Percentiles rank a stretch among this genome's conserved stretches.
These are phyloP conservation scores for Sebastes trivittatus DNA, from an alignment of 2,797 vertebrate species.

Conservation along the genomic window DNA sequence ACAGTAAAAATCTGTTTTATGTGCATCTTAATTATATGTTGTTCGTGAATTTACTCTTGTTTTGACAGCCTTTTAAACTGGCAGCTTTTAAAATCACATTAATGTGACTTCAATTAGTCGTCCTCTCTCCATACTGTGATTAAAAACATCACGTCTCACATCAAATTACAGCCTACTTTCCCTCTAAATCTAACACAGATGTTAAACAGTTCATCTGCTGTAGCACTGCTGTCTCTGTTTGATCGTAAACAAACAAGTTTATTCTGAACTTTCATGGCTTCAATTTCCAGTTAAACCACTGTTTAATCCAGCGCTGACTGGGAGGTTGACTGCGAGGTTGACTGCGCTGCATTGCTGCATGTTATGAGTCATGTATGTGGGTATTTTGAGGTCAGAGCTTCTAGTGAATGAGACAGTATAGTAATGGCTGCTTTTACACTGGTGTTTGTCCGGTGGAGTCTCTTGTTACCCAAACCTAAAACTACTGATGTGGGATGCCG, in stretches of 20 bases:
- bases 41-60: neutral
- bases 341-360: neutral
- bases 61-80: neutral
- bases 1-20: neutral
- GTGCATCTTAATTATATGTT: neutral
- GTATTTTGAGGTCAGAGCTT: constrained; percentile 3
- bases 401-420: fast-evolving
- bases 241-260: neutral
- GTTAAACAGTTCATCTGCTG: neutral
- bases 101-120: neutral
- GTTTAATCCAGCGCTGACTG: neutral
- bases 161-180: too few relatives aligned
- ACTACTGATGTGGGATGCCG: neutral
- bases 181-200: neutral
- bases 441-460: neutral
- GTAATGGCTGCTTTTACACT: neutral
- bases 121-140: neutral
- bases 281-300: neutral
- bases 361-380: neutral
- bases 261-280: neutral
- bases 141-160: neutral
- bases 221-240: neutral
- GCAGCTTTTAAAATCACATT: neutral
- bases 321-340: too few relatives aligned
- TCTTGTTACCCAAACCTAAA: neutral